These are phyloP conservation scores for Hystrix cristata DNA, from an alignment of 2,113 vertebrate species.

Conservation along the genomic window DNA sequence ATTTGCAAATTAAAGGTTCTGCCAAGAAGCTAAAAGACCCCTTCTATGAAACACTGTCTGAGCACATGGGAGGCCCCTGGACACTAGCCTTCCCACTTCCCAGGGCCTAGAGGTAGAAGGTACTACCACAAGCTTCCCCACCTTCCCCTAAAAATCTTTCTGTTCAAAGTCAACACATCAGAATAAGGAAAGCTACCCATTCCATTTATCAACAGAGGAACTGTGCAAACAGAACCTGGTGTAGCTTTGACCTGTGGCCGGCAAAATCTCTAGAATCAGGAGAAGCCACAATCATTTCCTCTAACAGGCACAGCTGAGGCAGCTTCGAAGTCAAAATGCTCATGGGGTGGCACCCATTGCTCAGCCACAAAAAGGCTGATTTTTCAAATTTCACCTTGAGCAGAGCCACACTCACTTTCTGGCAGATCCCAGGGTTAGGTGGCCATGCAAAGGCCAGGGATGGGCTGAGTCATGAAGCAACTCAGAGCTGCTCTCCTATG, in stretches of 20 bases:
- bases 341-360: conserved; percentile 56
- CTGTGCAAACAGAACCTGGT: conserved; percentile 73
- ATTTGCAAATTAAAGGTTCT: conserved; percentile 66
- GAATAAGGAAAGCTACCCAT: conserved; percentile 77
- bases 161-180: conserved; percentile 69
- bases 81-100: not conserved
- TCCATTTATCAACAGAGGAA: conserved; percentile 70
- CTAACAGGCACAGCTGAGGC: conserved; percentile 69
- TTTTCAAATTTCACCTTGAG: conserved; percentile 79
- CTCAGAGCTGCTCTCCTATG: not conserved
- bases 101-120: conserved; percentile 57
- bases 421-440: conserved; percentile 79
- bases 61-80: not conserved
- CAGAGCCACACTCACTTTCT: conserved; percentile 78
- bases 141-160: not conserved
- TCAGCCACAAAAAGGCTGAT: conserved; percentile 78
- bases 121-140: not conserved
- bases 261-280: conserved; percentile 66
- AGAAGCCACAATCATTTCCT: conserved; percentile 74
- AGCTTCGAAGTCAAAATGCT: conserved; percentile 74
- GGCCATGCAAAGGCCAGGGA: conserved; percentile 19
- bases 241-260: conserved; percentile 80
- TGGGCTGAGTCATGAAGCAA: fast-evolving
- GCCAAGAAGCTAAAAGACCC: conserved; percentile 56
- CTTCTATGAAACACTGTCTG: conserved; percentile 65